phyloP scores from a whole-genome alignment of 2,113 vertebrate genomes.

The Felis chaus region DNA sequence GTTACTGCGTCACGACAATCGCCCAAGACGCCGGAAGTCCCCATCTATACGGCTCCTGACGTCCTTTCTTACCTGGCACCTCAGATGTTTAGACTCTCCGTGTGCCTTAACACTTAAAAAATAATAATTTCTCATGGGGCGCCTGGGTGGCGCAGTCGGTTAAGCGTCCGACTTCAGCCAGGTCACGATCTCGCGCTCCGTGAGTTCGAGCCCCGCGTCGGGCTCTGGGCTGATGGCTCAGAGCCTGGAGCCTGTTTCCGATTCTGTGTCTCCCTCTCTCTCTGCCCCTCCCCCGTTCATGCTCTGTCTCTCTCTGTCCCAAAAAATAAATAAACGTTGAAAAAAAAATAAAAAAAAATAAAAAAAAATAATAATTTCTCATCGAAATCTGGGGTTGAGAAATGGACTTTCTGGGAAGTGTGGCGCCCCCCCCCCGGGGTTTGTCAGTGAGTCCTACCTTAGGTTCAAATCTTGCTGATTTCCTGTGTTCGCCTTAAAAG shows the following conservation, averaged over 20 bases:
- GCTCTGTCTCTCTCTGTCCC: no score
- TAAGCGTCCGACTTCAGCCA: no score
- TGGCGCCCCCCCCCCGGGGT: not conserved
- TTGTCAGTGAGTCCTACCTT: not conserved
- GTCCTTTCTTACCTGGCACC: not conserved
- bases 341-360: no score
- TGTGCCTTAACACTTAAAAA: not conserved
- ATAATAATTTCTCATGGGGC: not conserved
- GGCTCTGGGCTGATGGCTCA: no score
- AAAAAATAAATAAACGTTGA: no score
- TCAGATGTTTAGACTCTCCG: not conserved
- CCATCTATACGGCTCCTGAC: not conserved
- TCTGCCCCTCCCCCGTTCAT: no score
- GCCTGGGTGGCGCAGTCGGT: no score
- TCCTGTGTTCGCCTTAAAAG: conserved; percentile 39
- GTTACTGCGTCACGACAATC: not conserved
- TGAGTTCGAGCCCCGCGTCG: no score
- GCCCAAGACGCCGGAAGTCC: not conserved
- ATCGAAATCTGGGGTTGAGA: conserved; percentile 24
- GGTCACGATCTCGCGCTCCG: no score
- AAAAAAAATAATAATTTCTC: not conserved
- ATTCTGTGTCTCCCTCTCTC: no score
- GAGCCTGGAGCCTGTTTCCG: no score
- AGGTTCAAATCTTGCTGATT: not conserved
- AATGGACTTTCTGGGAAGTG: not conserved